A percentile compares a stretch with the other conserved stretches of the same genome.
Evolutionary conservation across 2,113 vertebrate species (phyloP).

Genomic region (Leptodactylus fuscus): DNA sequence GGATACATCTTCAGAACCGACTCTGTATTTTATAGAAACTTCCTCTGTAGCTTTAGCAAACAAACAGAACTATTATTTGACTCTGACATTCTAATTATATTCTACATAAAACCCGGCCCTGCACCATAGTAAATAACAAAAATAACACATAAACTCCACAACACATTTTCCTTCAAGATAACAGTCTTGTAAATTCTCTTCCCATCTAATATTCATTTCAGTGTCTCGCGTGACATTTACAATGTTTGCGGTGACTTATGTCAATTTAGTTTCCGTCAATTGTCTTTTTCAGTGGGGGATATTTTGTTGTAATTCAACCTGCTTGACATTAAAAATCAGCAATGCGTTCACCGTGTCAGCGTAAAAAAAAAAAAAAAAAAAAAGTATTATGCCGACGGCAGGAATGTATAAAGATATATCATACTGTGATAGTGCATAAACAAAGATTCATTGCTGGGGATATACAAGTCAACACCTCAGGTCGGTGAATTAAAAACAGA

Average conservation of each 20-base stretch:
- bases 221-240: conserved; percentile 48
- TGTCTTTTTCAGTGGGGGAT: conserved; percentile 23
- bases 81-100: conserved; percentile 46
- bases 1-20: background rate
- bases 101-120: conserved; percentile 9
- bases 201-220: conserved; percentile 54
- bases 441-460: conserved; percentile 51
- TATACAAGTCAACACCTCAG: conserved; percentile 50
- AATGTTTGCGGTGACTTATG: conserved; percentile 53
- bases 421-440: conserved; percentile 54
- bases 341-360: conserved; percentile 40
- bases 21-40: conserved; percentile 1
- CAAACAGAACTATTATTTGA: conserved; percentile 45
- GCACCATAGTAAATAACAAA: conserved; percentile 44
- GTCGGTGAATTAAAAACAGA: conserved; percentile 54
- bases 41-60: conserved; percentile 9
- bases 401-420: conserved; percentile 42
- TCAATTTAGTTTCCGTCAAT: conserved; percentile 52
- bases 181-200: conserved; percentile 45
- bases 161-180: conserved; percentile 42
- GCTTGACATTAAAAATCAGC: conserved; percentile 45
- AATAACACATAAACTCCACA: conserved; percentile 40
- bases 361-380: conserved; percentile 56
- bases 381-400: conserved; percentile 20
- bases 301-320: conserved; percentile 49